A percentile compares a stretch with the other conserved stretches of the same genome.
Evolutionary conservation across 2,113 vertebrate genomes (phyloP).

Genomic region (Cryptoleucopteryx plumbea): DNA sequence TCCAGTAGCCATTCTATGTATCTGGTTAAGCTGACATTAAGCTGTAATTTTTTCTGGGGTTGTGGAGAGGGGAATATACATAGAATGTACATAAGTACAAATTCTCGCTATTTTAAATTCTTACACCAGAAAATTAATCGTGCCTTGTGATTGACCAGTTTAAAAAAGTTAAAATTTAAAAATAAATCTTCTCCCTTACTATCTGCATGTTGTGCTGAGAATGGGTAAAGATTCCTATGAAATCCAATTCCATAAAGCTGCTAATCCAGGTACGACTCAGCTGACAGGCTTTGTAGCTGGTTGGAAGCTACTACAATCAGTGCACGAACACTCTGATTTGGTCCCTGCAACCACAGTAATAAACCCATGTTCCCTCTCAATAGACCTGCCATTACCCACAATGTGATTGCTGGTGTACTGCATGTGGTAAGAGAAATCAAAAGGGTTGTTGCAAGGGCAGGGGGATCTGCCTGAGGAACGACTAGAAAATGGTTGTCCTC

Average conservation of each 20-base stretch:
- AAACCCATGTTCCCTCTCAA: background rate
- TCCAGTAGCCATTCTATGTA: background rate
- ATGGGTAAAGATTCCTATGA: background rate
- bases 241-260: background rate
- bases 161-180: background rate
- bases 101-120: background rate
- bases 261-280: background rate
- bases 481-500: background rate
- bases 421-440: background rate
- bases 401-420: background rate
- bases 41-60: background rate
- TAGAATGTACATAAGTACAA: background rate
- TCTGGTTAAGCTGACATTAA: background rate
- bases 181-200: background rate
- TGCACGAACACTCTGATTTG: background rate
- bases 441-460: background rate
- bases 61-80: background rate
- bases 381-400: background rate
- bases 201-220: background rate
- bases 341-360: background rate
- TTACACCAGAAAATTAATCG: background rate
- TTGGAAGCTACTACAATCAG: background rate
- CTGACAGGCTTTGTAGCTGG: background rate
- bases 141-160: background rate
- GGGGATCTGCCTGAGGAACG: background rate